Evolutionary conservation across 2,113 vertebrate species (phyloP), one percentile per base, ranked within the genome.

Genomic region (Gobio gobio): DNA sequence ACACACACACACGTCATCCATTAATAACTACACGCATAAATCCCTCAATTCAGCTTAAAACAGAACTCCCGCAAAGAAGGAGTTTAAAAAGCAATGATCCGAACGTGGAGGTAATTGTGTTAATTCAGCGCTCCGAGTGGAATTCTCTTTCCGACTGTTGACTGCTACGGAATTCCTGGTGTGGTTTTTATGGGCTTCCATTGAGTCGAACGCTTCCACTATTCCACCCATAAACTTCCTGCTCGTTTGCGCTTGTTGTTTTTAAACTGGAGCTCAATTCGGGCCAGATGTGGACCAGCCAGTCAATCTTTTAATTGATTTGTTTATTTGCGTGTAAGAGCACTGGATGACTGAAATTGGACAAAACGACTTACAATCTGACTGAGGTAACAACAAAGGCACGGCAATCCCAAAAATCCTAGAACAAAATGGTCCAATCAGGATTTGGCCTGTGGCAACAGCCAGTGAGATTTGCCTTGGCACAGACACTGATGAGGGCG

Each of bases 391-490:
- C 54, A 85, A 81, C 81, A 88, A 29, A 63, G 26, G 76, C 36
- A 73, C 1, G 76, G 82, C 63, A 8, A 51, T 75, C 49, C 79
- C 45, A 26, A 86, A 74, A 82, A 86, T 66, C 4, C 43, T 7
- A 54, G 78, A 90, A 9, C 73, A 86, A 91, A 90, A 85, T 79
- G 56, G 66, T 80, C 74, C 66, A 86, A 86, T 88, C 83, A 83
- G 74, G 82, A 88, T 90, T 66, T 18, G 77, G 90, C 80, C 83
- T 63, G 80, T 75, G 86, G 87, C 86, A 82, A 58, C 90, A 86
- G 54, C 12, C 47, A 40, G 54, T 72, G 87, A 86, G 88, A 84
- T 80, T 89, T 81, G 90, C 90, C 83, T 91, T 91, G 89, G 90
- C 91, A 86, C 70, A 61, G n/a, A 81, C 36, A 20, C 49, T 5